Percentiles rank a stretch among this genome's conserved stretches.
Conservation (phyloP, 2,888 invertebrate genomes). For the Cepaea hortensis region DNA sequence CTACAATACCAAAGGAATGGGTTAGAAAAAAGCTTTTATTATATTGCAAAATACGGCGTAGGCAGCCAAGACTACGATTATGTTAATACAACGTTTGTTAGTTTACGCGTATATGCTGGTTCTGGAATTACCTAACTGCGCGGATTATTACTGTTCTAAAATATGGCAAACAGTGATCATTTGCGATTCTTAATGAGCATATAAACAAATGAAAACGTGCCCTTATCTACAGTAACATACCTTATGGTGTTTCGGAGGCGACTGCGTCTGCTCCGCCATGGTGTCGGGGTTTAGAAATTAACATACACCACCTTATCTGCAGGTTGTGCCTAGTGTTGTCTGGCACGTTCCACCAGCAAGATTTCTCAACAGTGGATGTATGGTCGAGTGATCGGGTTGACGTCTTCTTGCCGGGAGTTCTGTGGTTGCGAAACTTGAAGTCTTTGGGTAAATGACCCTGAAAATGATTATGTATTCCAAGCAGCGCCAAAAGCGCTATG, state of each 20-base stretch:
- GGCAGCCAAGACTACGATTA: too few relatives aligned
- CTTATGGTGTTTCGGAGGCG: constrained; percentile 45
- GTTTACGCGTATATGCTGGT: too few relatives aligned
- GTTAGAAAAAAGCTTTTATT: too few relatives aligned
- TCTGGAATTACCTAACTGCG: neutral
- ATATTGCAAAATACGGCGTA: too few relatives aligned
- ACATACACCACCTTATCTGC: neutral
- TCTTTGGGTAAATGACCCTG: neutral
- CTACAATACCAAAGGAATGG: too few relatives aligned
- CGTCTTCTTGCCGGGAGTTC: neutral
- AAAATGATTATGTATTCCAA: neutral
- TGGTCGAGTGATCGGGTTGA: neutral
- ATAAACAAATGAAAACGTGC: too few relatives aligned
- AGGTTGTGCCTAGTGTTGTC: neutral
- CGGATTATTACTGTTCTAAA: neutral
- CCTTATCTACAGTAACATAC: neutral
- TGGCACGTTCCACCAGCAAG: neutral
- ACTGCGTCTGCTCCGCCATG: constrained; percentile 42
- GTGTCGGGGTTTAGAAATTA: neutral
- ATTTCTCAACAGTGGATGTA: neutral
- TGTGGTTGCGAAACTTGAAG: neutral
- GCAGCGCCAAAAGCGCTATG: constrained; percentile 22
- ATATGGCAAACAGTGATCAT: too few relatives aligned
- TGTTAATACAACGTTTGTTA: too few relatives aligned
- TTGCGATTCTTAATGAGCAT: too few relatives aligned